phyloP scores from a whole-genome alignment of 2,888 invertebrate genomes.

The Brenthis daphne region DNA sequence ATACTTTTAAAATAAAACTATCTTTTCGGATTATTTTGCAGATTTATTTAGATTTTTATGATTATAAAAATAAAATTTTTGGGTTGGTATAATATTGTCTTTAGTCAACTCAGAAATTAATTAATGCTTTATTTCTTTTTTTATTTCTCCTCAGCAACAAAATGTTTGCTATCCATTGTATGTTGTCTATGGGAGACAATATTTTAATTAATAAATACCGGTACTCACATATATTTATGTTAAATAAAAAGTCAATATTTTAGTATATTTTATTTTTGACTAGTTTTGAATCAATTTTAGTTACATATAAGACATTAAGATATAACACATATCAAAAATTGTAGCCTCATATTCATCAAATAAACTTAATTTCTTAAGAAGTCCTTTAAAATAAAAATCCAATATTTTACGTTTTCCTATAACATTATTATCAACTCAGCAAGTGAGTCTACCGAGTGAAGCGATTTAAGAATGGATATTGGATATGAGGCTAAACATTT shows the following conservation, averaged over 20 bases:
- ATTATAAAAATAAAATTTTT: too few relatives aligned
- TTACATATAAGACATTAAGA: slow-evolving; percentile 38
- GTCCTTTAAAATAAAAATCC: background rate
- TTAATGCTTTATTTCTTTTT: too few relatives aligned
- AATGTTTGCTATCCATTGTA: too few relatives aligned
- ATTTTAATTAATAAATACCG: background rate
- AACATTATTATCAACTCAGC: background rate
- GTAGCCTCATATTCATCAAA: slow-evolving; percentile 27
- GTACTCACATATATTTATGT: too few relatives aligned
- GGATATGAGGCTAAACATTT: slow-evolving; percentile 22
- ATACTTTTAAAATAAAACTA: too few relatives aligned
- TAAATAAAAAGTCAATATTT: slow-evolving; percentile 38
- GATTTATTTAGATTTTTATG: too few relatives aligned
- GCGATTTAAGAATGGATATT: slow-evolving; percentile 1
- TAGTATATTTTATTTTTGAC: slow-evolving; percentile 60
- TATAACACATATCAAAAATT: slow-evolving; percentile 22
- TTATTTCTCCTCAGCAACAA: too few relatives aligned
- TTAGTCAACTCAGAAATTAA: too few relatives aligned
- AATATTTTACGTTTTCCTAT: background rate
- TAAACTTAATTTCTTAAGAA: background rate
- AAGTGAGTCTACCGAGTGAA: too few relatives aligned
- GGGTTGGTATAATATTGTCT: too few relatives aligned
- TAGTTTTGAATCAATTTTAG: slow-evolving; percentile 65
- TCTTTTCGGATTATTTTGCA: too few relatives aligned
- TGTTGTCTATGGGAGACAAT: background rate